A percentile compares a stretch with the other conserved stretches of the same genome.
These are phyloP conservation scores for Vannuccia rotundouncinata DNA, from an alignment of 2,888 invertebrate genomes.

Conservation along the genomic window DNA sequence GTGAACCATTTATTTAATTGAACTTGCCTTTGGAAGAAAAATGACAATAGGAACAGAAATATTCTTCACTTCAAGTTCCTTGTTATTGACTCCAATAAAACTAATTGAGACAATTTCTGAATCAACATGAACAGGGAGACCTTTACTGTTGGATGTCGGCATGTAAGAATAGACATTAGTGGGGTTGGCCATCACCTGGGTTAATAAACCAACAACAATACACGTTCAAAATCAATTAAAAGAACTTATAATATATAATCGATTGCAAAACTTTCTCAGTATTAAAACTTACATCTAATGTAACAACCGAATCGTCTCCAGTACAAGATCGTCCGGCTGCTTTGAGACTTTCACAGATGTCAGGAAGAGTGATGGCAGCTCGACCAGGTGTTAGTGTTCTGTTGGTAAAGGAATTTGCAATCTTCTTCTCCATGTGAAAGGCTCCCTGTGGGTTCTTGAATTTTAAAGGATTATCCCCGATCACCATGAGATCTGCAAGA, in stretches of 20 bases:
- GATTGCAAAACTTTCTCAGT: background rate
- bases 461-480: slow-evolving; percentile 41
- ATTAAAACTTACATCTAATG: background rate
- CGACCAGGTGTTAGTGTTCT: slow-evolving; percentile 40
- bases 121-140: slow-evolving; percentile 11
- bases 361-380: slow-evolving; percentile 42
- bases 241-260: background rate
- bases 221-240: background rate
- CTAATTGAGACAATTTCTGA: slow-evolving; percentile 20
- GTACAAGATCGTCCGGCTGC: background rate
- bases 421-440: slow-evolving; percentile 39
- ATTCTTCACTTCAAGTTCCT: slow-evolving; percentile 37
- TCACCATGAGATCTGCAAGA: slow-evolving; percentile 38
- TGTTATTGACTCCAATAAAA: slow-evolving; percentile 37
- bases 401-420: slow-evolving; percentile 37
- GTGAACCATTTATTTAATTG: no score
- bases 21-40: background rate
- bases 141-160: background rate
- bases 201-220: background rate
- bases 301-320: background rate
- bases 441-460: slow-evolving; percentile 39
- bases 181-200: slow-evolving; percentile 41
- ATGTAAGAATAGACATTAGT: slow-evolving; percentile 40
- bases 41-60: slow-evolving; percentile 43
- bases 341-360: slow-evolving; percentile 41